Evolutionary conservation across 2,888 invertebrate species (phyloP), one percentile per base, ranked within the genome.

Genomic region (Fragum sueziense): DNA sequence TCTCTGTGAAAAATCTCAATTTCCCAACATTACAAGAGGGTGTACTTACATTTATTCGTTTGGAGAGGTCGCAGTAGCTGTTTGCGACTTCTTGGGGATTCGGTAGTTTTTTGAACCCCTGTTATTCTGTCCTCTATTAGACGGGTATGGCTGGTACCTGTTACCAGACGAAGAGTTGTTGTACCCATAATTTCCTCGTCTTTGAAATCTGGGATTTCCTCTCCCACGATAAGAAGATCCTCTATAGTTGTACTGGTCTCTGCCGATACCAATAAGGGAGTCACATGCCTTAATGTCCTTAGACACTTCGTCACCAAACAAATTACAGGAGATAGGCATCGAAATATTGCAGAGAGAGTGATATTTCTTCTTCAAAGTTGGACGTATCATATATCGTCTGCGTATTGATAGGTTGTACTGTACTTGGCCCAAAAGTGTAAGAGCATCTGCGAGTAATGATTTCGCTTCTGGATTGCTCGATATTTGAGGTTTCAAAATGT

Each of bases 381-480:
- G 37, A 6, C 37, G 37, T 27, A 34, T 68, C 34, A 37, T 37
- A 29, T 65, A 65, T 14, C 65, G 25, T 22, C 65, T 65, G n/a
- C 65, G 31, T 2, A 65, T 11, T 7, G 65, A 65, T 22, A 65
- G 17, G 31, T 65, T 65, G 37, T n/a, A 65, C 65, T 65, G 65
- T 7, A 37, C 37, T 22, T 65, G 65, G 11, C 65, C 65, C 65
- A 65, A 27, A 25, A 6, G 31, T 29, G 31, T 25, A 7, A 31
- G 17, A 7, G 31, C 25, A 62, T 31, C 27, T n/a, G n/a, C n/a
- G n/a, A 22, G 14, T 22, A 57, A 14, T 57, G 57, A 17, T 29
- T 62, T 62, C 31, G 25, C 11, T 17, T n/a, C n/a, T n/a, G n/a
- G n/a, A n/a, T n/a, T n/a, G n/a, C n/a, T n/a, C n/a, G 3, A 17